Evolutionary conservation across 2,888 invertebrate species (phyloP).

Genomic region (Dasypolia templi): DNA sequence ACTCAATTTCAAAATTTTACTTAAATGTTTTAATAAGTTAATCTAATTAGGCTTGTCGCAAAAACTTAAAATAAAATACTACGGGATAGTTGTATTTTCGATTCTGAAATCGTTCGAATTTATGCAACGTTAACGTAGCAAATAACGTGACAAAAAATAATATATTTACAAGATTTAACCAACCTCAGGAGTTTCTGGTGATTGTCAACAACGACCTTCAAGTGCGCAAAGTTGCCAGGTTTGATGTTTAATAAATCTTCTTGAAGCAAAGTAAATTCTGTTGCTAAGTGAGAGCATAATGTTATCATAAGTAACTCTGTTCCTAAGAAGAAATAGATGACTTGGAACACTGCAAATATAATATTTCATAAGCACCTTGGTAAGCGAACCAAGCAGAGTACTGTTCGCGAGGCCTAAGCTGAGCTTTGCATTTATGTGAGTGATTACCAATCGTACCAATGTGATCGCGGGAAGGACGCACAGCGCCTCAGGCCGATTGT

Average conservation of each 20-base stretch:
- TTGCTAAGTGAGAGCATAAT: conserved; percentile 75
- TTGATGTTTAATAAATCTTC: conserved; percentile 72
- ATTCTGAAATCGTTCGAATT: neutral
- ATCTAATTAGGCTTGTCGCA: neutral
- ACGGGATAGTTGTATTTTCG: neutral
- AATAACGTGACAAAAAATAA: neutral
- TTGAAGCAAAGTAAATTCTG: conserved; percentile 74
- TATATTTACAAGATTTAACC: too few species aligned
- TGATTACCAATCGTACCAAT: too few species aligned
- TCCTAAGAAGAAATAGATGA: conserved; percentile 73
- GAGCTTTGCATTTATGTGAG: too few species aligned
- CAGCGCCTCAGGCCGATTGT: too few species aligned
- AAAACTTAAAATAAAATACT: neutral
- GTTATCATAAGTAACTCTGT: conserved; percentile 75
- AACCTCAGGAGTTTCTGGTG: conserved; percentile 79
- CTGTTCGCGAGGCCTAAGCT: too few species aligned
- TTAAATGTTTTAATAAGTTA: too few species aligned
- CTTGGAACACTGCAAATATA: conserved; percentile 73
- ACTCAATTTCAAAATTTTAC: neutral
- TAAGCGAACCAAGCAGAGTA: neutral
- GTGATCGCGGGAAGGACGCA: too few species aligned
- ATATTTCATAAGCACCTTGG: neutral
- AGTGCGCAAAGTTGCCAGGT: conserved; percentile 47
- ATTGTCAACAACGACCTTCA: conserved; percentile 63
- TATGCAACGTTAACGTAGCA: neutral